Conservation (phyloP, 2,113 vertebrate species). For the Tauraco erythrolophus region DNA sequence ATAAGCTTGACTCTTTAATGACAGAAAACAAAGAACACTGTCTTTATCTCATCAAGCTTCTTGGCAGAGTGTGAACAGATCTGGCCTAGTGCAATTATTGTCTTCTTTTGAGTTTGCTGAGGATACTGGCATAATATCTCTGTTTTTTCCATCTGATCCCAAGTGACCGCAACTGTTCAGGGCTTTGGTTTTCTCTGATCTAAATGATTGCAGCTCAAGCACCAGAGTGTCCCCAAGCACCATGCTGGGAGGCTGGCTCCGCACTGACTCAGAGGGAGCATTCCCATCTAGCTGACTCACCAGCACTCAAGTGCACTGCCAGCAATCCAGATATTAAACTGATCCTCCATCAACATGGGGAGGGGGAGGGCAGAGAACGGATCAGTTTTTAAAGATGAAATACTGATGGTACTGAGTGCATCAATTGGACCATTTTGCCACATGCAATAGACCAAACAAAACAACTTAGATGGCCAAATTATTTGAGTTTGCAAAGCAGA, state of each 20-base stretch:
- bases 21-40: conserved; percentile 37
- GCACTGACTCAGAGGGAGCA: conserved; percentile 64
- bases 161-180: conserved; percentile 63
- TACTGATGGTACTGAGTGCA: conserved; percentile 50
- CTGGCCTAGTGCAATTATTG: conserved; percentile 28
- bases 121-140: conserved; percentile 25
- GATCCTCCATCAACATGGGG: conserved; percentile 28
- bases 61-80: conserved; percentile 40
- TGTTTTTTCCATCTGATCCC: conserved; percentile 58
- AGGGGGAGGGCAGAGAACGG: conserved; percentile 8
- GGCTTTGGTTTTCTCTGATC: conserved; percentile 68
- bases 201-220: conserved; percentile 63
- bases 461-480: conserved; percentile 61
- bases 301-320: conserved; percentile 51
- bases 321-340: conserved; percentile 65
- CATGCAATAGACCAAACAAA: conserved; percentile 66
- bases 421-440: conserved; percentile 55
- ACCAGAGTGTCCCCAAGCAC: conserved; percentile 68
- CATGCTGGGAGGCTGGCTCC: conserved; percentile 70
- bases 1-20: conserved; percentile 12
- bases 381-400: conserved; percentile 49
- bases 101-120: conserved; percentile 39
- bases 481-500: conserved; percentile 67
- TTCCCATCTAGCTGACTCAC: conserved; percentile 69
- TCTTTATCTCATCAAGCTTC: conserved; percentile 48